Base-by-base conservation (phyloP, 2,113 vertebrate genomes). In the Antigone vipio region DNA sequence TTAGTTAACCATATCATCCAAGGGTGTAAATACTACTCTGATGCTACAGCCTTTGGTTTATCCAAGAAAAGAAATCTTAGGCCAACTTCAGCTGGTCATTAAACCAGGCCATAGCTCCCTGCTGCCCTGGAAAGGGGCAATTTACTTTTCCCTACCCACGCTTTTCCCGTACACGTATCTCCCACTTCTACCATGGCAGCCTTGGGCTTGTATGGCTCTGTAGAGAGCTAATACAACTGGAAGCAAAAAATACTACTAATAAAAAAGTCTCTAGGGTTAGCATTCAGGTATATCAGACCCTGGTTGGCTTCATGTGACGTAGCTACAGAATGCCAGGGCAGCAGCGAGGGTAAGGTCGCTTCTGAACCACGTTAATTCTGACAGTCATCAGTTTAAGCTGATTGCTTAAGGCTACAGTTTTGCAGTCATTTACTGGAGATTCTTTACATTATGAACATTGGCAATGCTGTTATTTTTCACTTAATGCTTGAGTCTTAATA, bases 101-200 rank as follows among this genome's bases (percentile, higher is more conserved):
- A 2, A 63, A 13, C 23, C 56, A 74, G 55, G 34, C 62, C 24
- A 0, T 1, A 34, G 69, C 69, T 78, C 49, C 71, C 58, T 63
- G 62, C 82, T 92, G 78, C 40, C 44, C 81, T 40, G 67, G 27
- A n/a, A 60, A 35, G 85, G 67, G 38, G 5, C 79, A 88, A 1
- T 71, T 85, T 50, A 23, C 34, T 82, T 85, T 68, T 76, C 34
- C 49, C 10, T 59, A 8, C 53, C 45, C 66, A 55, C 4, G 4
- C 40, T 53, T 55, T 72, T 60, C 45, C n/a, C 1, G 5, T 30
- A 14, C 1, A 0, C 1, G 0, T 4, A 13, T 75, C 18, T 55
- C 1, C 42, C n/a, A 22, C 60, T 64, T 75, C 56, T 74, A 1
- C 40, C 35, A 29, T 27, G 53, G 9, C 16, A 44, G n/a, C 56